Conservation (phyloP, 2,113 vertebrate species). For the Trogon surrucura region DNA sequence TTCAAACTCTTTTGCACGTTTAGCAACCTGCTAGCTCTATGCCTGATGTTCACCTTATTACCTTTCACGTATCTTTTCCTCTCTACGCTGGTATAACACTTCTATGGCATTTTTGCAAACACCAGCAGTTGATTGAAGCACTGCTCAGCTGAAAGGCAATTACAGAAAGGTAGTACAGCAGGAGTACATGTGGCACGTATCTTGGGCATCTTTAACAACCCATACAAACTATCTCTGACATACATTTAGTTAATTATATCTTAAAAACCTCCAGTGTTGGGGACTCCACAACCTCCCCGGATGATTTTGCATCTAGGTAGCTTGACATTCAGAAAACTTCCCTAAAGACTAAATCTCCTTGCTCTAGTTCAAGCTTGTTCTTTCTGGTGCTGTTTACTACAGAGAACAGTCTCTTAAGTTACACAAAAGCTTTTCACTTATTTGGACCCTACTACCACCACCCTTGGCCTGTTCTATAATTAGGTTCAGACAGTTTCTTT, state of each 20-base stretch:
- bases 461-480: not conserved
- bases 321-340: not conserved
- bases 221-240: not conserved
- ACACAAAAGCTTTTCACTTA: not conserved
- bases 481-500: not conserved
- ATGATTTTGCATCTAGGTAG: not conserved
- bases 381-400: not conserved
- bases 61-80: not conserved
- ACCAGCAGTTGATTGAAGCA: not conserved
- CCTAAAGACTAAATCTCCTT: not conserved
- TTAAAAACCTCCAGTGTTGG: not conserved
- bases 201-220: not conserved
- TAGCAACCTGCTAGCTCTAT: not conserved
- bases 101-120: not conserved
- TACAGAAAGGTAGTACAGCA: not conserved
- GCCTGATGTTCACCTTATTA: not conserved
- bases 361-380: not conserved
- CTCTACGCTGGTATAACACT: not conserved
- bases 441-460: not conserved
- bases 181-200: accelerated
- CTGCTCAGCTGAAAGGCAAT: not conserved
- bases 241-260: not conserved
- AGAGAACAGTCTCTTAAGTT: not conserved
- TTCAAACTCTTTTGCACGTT: not conserved
- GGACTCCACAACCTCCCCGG: not conserved